Evolutionary conservation across 2,113 vertebrate genomes (phyloP).

Genomic region (Patagioenas fasciata): DNA sequence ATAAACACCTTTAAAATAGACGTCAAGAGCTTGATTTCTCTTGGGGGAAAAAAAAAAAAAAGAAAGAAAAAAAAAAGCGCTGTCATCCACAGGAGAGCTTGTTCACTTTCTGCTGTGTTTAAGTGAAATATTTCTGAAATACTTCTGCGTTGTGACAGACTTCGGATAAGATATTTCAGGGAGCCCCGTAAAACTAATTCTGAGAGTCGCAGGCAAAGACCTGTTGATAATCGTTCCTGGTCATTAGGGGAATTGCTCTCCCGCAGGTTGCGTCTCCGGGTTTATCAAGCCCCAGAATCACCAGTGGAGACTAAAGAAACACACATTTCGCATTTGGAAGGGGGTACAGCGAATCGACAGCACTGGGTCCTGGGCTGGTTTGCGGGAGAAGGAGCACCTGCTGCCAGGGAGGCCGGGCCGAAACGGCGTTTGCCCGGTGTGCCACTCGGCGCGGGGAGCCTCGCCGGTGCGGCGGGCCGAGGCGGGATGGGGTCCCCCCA

Average conservation of each 20-base stretch:
- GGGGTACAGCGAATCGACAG: background rate
- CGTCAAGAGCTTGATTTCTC: background rate
- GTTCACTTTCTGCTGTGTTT: constrained; percentile 11
- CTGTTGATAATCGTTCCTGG: background rate
- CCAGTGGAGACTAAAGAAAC: constrained; percentile 22
- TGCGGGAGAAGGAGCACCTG: constrained; percentile 23
- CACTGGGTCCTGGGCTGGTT: background rate
- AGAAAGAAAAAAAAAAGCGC: too few species aligned
- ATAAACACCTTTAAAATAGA: background rate
- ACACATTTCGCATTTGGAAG: background rate
- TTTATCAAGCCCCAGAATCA: constrained; percentile 41
- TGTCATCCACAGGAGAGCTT: background rate
- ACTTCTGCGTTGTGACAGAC: background rate
- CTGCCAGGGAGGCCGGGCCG: background rate
- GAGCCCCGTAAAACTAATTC: background rate
- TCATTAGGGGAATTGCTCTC: constrained; percentile 44
- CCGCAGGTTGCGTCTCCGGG: constrained; percentile 38
- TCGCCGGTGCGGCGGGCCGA: background rate
- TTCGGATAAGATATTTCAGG: background rate
- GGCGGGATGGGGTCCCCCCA: background rate
- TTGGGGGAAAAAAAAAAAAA: background rate
- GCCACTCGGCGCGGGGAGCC: too few species aligned
- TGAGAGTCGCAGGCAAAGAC: background rate
- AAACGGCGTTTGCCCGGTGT: background rate
- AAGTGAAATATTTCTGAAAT: background rate